Evolutionary conservation across 2,797 vertebrate genomes (phyloP), one percentile per base, ranked within the genome.

Genomic region (Rhinatrema bivittatum): DNA sequence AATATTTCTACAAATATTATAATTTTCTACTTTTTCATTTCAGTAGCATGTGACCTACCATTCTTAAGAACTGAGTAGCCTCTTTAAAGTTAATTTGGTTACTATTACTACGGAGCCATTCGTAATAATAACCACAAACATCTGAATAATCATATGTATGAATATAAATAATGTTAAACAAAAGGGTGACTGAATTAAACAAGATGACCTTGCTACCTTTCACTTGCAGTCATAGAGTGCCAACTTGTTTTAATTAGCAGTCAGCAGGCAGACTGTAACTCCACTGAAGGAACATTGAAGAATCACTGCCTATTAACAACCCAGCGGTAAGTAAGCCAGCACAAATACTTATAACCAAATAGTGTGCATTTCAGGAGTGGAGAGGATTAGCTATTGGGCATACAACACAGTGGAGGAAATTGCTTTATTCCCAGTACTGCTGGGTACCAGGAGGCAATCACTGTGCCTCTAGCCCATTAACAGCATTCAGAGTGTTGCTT

Each of bases 321-420:
- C 68, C 85, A 87, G 82, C 82, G 69, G 82, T 86, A 84, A 85
- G 82, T 80, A 85, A 85, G 79, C 70, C 74, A 76, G 79, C 72
- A 79, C 78, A 86, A 85, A 86, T 85, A 85, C 81, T 84, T 83
- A 81, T 74, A 85, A 85, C 82, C 81, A 86, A 86, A 86, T 82
- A 87, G 82, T 86, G 79, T 84, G 78, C 81, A 85, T 86, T 87
- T 82, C 84, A 81, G 70, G 74, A 85, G 82, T 84, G 65, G 65
- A 83, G 68, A 81, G 79, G 80, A 87, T 86, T 86, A 85, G 79
- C 84, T 85, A 84, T 85, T 85, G 81, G 82, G 79, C 82, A 86
- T 80, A 87, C 79, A 82, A 75, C 81, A 79, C 81, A 83, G 82
- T 79, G 70, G 79, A 87, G 81, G 81, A 86, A 87, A 87, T 86